phyloP scores from a whole-genome alignment of 2,113 vertebrate species.

The Lepus americanus region DNA sequence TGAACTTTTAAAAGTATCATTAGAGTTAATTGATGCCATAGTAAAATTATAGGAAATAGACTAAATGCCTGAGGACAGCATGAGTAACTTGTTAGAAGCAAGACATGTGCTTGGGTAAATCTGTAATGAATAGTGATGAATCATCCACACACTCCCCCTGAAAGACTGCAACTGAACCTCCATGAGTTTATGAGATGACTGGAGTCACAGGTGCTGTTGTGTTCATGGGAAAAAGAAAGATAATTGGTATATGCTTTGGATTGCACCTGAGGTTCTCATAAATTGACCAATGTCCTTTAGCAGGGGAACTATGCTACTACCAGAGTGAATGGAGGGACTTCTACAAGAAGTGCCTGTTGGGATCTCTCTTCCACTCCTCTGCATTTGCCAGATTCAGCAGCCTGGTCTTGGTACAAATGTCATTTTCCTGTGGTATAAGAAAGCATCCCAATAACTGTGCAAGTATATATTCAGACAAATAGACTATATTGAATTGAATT shows the following conservation, averaged over 20 bases:
- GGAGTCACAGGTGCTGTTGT: slow-evolving; percentile 46
- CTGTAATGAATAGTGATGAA: not conserved
- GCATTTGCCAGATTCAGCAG: not conserved
- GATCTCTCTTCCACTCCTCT: not conserved
- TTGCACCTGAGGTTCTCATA: not conserved
- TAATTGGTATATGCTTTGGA: slow-evolving; percentile 6
- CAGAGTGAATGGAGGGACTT: not conserved
- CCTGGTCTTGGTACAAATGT: not conserved
- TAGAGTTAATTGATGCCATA: not conserved
- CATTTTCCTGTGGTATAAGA: not conserved
- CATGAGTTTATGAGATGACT: not conserved
- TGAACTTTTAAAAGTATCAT: no score
- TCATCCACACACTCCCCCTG: not conserved
- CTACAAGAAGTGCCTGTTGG: accelerated
- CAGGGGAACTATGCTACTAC: no score
- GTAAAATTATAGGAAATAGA: not conserved
- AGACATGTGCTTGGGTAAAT: not conserved
- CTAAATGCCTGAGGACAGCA: not conserved
- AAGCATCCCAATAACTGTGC: not conserved
- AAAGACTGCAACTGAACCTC: not conserved
- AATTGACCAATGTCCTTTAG: no score
- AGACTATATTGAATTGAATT: not conserved
- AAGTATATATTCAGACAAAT: no score
- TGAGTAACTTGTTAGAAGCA: not conserved
- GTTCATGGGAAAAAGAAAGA: slow-evolving; percentile 35